phyloP scores from a whole-genome alignment of 2,113 vertebrate genomes.

The Phalacrocorax brasilianus region DNA sequence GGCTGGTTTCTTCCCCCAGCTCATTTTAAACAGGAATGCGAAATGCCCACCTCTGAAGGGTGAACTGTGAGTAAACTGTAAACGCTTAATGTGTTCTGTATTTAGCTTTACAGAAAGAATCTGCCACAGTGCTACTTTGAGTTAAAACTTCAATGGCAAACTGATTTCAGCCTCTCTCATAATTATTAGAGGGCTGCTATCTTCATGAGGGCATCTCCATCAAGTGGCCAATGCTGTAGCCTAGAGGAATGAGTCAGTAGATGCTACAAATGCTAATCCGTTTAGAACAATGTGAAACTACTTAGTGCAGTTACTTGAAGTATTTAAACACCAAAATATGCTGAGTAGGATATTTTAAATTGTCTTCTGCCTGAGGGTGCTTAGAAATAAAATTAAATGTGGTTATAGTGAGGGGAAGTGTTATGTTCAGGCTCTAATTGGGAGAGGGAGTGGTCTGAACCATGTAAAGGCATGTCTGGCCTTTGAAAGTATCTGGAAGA shows the following conservation, averaged over 20 bases:
- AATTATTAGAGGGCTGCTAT: constrained; percentile 13
- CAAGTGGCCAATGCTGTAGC: constrained; percentile 13
- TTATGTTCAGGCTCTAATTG: constrained; percentile 20
- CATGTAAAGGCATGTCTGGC: constrained; percentile 27
- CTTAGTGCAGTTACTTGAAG: constrained; percentile 27
- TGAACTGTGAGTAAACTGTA: not conserved
- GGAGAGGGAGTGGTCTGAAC: constrained; percentile 16
- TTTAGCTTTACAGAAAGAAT: not conserved
- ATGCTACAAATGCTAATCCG: constrained; percentile 35
- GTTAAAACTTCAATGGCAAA: not conserved
- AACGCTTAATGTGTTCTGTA: not conserved
- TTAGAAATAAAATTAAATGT: constrained; percentile 46
- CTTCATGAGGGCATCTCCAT: constrained; percentile 18
- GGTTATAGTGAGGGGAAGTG: constrained; percentile 4
- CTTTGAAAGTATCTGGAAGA: not conserved
- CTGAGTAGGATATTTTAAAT: constrained; percentile 21
- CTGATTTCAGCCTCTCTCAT: not conserved
- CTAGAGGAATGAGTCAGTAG: constrained; percentile 39
- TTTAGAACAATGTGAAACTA: constrained; percentile 49
- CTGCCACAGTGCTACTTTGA: not conserved
- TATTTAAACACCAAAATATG: constrained; percentile 27
- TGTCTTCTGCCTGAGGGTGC: constrained; percentile 12
- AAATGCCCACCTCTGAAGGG: not conserved
- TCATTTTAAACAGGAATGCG: not conserved
- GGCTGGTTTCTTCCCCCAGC: not conserved